Percentiles rank a stretch among this genome's conserved stretches.
Evolutionary conservation across 1,140 invertebrate species (phyloP).

Genomic region (Apis laboriosa): DNA sequence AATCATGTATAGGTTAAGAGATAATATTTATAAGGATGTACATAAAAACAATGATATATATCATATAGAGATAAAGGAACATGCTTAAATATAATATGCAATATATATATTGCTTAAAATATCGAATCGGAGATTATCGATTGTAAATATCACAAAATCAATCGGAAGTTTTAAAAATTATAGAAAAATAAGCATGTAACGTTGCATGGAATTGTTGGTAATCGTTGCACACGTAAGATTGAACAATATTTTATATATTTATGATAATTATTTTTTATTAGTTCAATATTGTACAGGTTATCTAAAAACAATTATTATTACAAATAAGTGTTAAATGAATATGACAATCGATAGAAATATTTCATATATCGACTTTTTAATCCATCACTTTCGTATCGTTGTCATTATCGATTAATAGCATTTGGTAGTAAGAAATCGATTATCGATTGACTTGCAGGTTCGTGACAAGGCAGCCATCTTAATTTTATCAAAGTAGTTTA

Average conservation of each 20-base stretch:
- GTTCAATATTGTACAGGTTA: neutral
- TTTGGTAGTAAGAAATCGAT: neutral
- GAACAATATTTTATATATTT: slow-evolving; percentile 5
- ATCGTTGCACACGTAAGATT: slow-evolving; percentile 1
- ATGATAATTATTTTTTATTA: neutral
- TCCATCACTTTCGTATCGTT: neutral
- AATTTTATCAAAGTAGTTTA: neutral
- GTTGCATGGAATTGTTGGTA: neutral
- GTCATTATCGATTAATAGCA: neutral
- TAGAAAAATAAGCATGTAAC: neutral
- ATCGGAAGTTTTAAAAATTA: neutral
- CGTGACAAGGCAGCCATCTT: neutral
- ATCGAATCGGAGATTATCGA: neutral
- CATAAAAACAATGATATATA: neutral
- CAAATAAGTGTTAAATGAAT: neutral
- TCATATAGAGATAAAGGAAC: no score
- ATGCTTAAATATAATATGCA: neutral
- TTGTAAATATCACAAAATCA: neutral
- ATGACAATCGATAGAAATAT: neutral
- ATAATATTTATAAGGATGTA: neutral
- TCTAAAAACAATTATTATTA: neutral
- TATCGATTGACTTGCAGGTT: neutral
- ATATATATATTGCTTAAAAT: neutral
- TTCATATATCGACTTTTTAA: neutral
- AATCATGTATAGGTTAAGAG: neutral